Evolutionary conservation across 2,797 vertebrate species (phyloP).

Genomic region (Hyperoplus immaculatus): DNA sequence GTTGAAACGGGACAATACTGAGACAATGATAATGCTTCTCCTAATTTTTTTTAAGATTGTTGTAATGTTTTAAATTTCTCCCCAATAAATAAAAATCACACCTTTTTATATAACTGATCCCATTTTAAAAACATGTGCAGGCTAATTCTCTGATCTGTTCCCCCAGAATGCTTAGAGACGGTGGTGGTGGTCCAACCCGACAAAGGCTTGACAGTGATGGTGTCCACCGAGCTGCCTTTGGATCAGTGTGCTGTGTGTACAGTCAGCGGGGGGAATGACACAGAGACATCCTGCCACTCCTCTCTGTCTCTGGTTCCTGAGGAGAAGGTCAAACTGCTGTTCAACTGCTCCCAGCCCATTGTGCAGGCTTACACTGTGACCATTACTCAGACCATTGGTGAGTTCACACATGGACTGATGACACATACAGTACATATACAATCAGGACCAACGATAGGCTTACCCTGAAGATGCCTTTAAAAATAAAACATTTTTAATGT

Average conservation of each 20-base stretch:
- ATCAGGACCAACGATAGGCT: background rate
- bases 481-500: background rate
- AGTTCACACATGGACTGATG: slow-evolving; percentile 45
- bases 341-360: slow-evolving; percentile 68
- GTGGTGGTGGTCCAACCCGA: slow-evolving; percentile 55
- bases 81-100: background rate
- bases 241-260: slow-evolving; percentile 71
- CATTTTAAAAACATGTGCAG: background rate
- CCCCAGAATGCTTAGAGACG: slow-evolving; percentile 64
- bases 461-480: background rate
- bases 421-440: background rate
- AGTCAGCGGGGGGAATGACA: slow-evolving; percentile 55
- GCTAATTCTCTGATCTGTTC: slow-evolving; percentile 16
- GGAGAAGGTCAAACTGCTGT: slow-evolving; percentile 66
- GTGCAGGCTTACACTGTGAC: slow-evolving; percentile 60
- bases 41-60: background rate
- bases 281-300: slow-evolving; percentile 42
- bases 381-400: slow-evolving; percentile 65
- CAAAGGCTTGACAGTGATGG: slow-evolving; percentile 50
- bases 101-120: background rate
- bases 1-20: background rate
- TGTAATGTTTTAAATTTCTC: background rate
- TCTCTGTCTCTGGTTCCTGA: slow-evolving; percentile 63
- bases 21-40: background rate
- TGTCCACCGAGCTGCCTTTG: slow-evolving; percentile 43